Conservation (phyloP, 2,113 vertebrate genomes). For the Zosterops hypoxanthus region DNA sequence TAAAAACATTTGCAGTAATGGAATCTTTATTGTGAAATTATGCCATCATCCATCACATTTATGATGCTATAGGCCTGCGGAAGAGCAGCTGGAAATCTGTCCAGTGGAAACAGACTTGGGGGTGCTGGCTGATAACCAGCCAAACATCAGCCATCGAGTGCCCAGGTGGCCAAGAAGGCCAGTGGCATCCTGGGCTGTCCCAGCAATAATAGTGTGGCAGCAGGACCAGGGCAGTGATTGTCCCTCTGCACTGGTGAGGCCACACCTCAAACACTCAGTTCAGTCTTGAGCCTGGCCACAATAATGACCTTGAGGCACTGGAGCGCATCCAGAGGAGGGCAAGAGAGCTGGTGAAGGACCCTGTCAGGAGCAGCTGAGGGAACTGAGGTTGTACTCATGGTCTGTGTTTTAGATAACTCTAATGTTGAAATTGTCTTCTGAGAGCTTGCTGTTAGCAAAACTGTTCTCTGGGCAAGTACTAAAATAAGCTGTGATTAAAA, state of each 20-base stretch:
- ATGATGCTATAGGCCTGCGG: accelerated
- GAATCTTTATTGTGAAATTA: neutral
- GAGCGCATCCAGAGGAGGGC: neutral
- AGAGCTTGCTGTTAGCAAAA: neutral
- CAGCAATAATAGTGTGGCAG: accelerated
- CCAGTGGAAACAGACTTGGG: neutral
- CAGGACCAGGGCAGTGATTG: accelerated
- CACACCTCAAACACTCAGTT: neutral
- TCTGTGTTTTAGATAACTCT: neutral
- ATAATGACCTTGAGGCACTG: neutral
- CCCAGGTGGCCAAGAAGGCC: neutral
- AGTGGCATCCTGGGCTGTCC: accelerated
- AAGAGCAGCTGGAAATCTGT: neutral
- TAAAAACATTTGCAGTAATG: neutral
- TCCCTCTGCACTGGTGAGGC: accelerated
- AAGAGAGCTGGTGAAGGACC: neutral
- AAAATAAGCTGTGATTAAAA: neutral
- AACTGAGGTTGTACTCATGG: neutral
- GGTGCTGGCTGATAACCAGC: accelerated
- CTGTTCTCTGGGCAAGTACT: neutral
- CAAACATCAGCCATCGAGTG: accelerated
- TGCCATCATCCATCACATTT: neutral
- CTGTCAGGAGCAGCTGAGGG: neutral
- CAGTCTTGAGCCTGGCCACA: neutral
- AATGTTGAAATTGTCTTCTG: neutral